phyloP scores from a whole-genome alignment of 2,888 invertebrate species.

The Drosophila nigritarsus region DNA sequence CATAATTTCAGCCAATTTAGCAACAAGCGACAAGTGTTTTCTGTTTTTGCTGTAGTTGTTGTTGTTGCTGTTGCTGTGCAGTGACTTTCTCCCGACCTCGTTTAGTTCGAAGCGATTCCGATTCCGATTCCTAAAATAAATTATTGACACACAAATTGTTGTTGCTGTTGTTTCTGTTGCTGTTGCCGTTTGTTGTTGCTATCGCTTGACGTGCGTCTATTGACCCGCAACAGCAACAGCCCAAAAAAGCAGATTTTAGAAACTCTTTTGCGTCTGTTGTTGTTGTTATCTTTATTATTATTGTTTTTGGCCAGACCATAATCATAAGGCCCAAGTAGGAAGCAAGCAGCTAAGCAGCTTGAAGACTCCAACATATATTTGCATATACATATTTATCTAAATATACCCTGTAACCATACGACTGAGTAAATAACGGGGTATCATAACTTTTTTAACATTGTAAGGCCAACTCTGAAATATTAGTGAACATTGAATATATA shows the following conservation, averaged over 20 bases:
- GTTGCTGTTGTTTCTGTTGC: constrained; percentile 27
- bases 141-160: constrained; percentile 69
- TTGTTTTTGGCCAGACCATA: constrained; percentile 53
- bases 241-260: constrained; percentile 62
- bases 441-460: background rate
- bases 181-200: constrained; percentile 7
- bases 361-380: constrained; percentile 58
- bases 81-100: constrained; percentile 76
- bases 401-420: constrained; percentile 7
- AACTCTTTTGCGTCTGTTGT: constrained; percentile 45
- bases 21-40: constrained; percentile 68
- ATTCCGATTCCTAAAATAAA: constrained; percentile 75
- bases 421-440: background rate
- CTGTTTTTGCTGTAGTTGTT: constrained; percentile 21
- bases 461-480: background rate
- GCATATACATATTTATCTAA: constrained; percentile 45
- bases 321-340: constrained; percentile 53
- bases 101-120: constrained; percentile 69
- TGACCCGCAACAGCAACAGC: constrained; percentile 60
- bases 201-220: constrained; percentile 61
- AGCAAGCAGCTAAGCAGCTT: constrained; percentile 37
- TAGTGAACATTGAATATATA: background rate
- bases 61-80: constrained; percentile 46
- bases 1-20: constrained; percentile 72
- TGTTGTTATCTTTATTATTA: constrained; percentile 12